Conservation (phyloP, 2,113 vertebrate species). For the Dipodomys spectabilis region DNA sequence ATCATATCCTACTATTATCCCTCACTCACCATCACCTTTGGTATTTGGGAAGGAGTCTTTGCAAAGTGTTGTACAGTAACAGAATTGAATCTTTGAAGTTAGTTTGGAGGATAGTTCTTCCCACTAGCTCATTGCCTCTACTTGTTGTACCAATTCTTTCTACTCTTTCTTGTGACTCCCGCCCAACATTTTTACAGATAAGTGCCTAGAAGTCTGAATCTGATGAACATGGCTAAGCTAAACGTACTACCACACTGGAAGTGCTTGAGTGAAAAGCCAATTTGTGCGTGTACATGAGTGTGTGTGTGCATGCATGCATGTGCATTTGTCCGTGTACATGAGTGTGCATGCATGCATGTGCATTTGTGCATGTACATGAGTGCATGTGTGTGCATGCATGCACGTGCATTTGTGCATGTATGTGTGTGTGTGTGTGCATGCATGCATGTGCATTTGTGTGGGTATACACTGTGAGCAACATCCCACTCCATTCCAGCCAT, state of each 20-base stretch:
- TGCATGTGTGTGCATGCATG: too few species aligned
- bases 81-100: not conserved
- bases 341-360: too few species aligned
- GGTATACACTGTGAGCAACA: not conserved
- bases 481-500: not conserved
- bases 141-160: not conserved
- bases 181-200: not conserved
- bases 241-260: not conserved
- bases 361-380: too few species aligned
- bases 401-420: too few species aligned
- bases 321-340: not conserved
- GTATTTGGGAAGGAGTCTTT: conserved; percentile 29
- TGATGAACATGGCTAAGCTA: not conserved
- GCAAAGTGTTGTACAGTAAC: not conserved
- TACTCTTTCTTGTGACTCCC: not conserved
- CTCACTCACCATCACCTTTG: not conserved
- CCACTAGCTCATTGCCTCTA: not conserved
- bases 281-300: not conserved
- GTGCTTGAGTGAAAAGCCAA: not conserved
- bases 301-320: too few species aligned
- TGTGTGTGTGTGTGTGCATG: too few species aligned
- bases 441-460: not conserved
- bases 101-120: not conserved
- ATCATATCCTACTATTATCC: not conserved
- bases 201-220: not conserved